These are phyloP conservation scores for Xylophagus ater DNA, from an alignment of 2,888 invertebrate genomes.

Conservation along the genomic window DNA sequence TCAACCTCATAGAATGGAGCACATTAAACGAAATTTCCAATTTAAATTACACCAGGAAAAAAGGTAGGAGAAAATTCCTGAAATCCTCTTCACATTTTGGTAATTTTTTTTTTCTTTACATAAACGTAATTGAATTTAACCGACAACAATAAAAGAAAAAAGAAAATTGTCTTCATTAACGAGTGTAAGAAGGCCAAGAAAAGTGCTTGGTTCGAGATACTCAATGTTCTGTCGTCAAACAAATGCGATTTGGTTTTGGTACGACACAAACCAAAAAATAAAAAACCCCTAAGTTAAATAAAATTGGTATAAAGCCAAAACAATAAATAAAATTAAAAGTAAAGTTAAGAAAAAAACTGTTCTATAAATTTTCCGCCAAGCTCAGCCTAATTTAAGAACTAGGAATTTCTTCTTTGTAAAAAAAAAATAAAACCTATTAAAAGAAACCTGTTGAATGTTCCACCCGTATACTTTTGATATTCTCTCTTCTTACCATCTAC, in stretches of 20 bases:
- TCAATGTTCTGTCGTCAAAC: no score
- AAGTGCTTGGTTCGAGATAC: no score
- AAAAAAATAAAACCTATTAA: constrained; percentile 10
- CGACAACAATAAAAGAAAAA: constrained; percentile 18
- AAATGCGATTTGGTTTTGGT: no score
- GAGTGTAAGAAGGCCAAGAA: constrained; percentile 10
- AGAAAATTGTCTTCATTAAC: constrained; percentile 18
- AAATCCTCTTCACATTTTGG: constrained; percentile 15
- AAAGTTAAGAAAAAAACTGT: constrained; percentile 5
- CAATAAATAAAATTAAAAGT: background rate
- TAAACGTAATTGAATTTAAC: constrained; percentile 18
- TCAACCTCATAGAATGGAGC: constrained; percentile 5
- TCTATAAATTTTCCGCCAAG: constrained; percentile 11
- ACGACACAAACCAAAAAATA: no score
- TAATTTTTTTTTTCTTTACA: no score
- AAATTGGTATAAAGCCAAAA: background rate
- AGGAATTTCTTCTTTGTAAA: constrained; percentile 9
- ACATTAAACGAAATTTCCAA: constrained; percentile 12
- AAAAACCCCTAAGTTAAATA: background rate
- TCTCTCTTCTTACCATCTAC: background rate
- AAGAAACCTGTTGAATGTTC: constrained; percentile 13
- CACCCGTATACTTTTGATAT: background rate
- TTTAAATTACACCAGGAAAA: constrained; percentile 12
- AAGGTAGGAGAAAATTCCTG: constrained; percentile 13
- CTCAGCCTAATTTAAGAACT: constrained; percentile 11